Base-by-base conservation (phyloP, 2,888 invertebrate genomes). In the Bursaphelenchus okinawaensis region DNA sequence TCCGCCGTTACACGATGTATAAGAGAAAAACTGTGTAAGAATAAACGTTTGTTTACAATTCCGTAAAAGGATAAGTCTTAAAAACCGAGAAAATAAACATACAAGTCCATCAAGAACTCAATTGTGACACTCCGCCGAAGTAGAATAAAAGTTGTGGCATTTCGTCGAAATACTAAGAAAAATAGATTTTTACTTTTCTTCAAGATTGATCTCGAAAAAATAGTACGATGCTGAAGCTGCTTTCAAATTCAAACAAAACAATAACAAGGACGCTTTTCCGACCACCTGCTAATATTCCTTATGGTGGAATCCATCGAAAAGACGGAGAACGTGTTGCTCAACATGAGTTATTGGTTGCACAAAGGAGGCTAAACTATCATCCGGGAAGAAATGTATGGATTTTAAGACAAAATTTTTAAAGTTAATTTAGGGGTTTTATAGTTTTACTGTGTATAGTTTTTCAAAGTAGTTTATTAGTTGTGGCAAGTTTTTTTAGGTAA, bases 371-470 rank as follows among this genome's bases (percentile, higher is more conserved):
- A 71, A 82, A 82, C 62, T 82, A 82, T 68, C 77, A 81, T 63
- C 82, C 82, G 0, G 82, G 82, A 27, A 66, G 78, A 40, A 82
- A 83, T 70, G 82, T 83, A 81, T 67, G 76, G 66, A 56, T 50
- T 65, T 40, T 60, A 16, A 16, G 16, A 40, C n/a, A 16, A n/a
- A 27, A 20, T 16, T 57, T 58, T 20, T 60, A 31, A 19, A 8
- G 9, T 24, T 19, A 28, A 22, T 62, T 62, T 26, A 7, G 1
- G 16, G 19, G 4, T 12, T 1, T 0, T 20, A 60, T 12, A 12
- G 9, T n/a, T 9, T 40, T 40, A 19, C n/a, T 40, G 16, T 40
- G 16, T 1, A 3, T 22, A 8, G 8, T 22, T 62, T 0, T 23
- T 20, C 28, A n/a, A n/a, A n/a, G n/a, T n/a, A n/a, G 50, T 12